These are phyloP conservation scores for Ricordea florida DNA, from an alignment of 92 coral and sea anemone species.

Conservation along the genomic window DNA sequence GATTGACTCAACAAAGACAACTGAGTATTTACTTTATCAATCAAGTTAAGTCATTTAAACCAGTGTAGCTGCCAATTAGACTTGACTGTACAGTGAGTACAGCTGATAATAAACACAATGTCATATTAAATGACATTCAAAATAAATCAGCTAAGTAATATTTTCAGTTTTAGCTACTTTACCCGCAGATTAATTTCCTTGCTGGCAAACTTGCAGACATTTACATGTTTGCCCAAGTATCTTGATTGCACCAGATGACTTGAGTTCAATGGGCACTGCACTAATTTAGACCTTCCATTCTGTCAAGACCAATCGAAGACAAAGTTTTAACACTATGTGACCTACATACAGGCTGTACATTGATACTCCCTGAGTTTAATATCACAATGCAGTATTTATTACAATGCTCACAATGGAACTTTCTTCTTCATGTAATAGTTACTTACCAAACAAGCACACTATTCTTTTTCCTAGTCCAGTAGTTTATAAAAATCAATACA, in stretches of 20 bases:
- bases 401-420: too few species aligned
- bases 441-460: too few species aligned
- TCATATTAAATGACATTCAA: not conserved
- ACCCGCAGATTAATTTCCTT: constrained; percentile 50
- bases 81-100: not conserved
- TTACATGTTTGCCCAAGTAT: constrained; percentile 42
- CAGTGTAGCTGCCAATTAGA: too few species aligned
- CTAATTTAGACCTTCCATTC: constrained; percentile 6
- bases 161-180: not conserved
- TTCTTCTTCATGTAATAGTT: too few species aligned
- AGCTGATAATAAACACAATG: not conserved
- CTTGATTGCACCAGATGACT: constrained; percentile 39
- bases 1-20: too few species aligned
- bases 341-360: too few species aligned
- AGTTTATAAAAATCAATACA: too few species aligned
- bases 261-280: constrained; percentile 52
- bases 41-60: too few species aligned
- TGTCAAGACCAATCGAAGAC: not conserved
- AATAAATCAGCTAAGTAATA: not conserved
- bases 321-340: not conserved
- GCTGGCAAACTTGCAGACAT: constrained; percentile 36
- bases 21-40: too few species aligned
- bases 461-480: too few species aligned
- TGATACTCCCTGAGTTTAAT: too few species aligned
- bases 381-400: too few species aligned